Conservation (phyloP, 2,113 vertebrate genomes). For the Oryctolagus cuniculus region DNA sequence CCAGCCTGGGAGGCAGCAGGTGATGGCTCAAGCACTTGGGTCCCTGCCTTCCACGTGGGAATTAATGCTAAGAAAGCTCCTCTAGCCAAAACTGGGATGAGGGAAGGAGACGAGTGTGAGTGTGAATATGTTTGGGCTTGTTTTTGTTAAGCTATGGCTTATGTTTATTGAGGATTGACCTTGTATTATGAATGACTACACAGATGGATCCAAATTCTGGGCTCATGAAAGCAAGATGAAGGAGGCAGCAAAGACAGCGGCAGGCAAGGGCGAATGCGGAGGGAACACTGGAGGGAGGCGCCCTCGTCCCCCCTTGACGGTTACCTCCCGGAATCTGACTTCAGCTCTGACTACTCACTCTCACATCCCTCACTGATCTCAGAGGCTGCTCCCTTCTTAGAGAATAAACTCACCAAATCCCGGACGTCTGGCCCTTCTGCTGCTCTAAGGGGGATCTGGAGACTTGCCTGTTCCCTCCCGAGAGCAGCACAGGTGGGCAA, state of each 20-base stretch:
- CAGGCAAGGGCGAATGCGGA: not conserved
- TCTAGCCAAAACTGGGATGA: slow-evolving; percentile 3
- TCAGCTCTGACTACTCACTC: not conserved
- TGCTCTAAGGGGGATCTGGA: no score
- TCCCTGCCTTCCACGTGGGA: no score
- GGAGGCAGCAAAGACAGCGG: not conserved
- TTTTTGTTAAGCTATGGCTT: no score
- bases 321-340: not conserved
- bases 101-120: not conserved
- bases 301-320: not conserved
- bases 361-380: not conserved
- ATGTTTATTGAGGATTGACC: no score
- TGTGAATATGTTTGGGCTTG: not conserved
- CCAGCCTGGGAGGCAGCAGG: no score
- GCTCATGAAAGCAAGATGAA: not conserved
- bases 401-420: not conserved
- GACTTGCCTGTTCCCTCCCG: not conserved
- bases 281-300: not conserved
- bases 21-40: no score
- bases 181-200: no score
- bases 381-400: not conserved
- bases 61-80: not conserved
- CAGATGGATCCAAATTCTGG: not conserved
- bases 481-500: not conserved
- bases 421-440: not conserved